These are phyloP conservation scores for Amphipoea lucens DNA, from an alignment of 2,888 invertebrate genomes.

Conservation along the genomic window DNA sequence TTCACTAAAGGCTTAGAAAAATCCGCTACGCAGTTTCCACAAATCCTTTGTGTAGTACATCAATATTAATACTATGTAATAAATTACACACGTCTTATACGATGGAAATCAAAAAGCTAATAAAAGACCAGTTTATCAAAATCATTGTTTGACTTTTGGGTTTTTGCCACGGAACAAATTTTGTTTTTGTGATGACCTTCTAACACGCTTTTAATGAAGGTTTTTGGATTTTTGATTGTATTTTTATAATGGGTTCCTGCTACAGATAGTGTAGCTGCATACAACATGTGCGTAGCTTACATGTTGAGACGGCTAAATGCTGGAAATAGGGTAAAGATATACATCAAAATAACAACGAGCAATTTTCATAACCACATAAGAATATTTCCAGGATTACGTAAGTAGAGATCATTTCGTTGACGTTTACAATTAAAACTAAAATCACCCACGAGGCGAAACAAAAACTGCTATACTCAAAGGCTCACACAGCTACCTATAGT, in stretches of 20 bases:
- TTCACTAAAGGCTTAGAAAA: background rate
- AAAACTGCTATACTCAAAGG: background rate
- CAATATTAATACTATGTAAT: conserved; percentile 34
- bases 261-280: background rate
- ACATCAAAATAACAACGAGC: background rate
- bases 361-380: background rate
- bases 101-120: conserved; percentile 54
- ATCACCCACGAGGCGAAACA: background rate
- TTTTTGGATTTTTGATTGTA: conserved; percentile 10
- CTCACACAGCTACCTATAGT: background rate
- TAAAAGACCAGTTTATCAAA: conserved; percentile 59
- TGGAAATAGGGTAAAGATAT: background rate
- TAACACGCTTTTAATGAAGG: conserved; percentile 15
- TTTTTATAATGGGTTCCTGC: background rate
- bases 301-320: background rate
- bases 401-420: background rate
- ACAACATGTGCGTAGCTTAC: background rate
- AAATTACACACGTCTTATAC: conserved; percentile 36
- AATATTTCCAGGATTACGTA: background rate
- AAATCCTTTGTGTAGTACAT: background rate
- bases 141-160: conserved; percentile 61
- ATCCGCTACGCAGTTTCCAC: conserved; percentile 2
- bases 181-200: conserved; percentile 59
- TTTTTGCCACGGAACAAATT: conserved; percentile 58
- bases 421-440: background rate